phyloP scores from a whole-genome alignment of 2,797 vertebrate species.

The Hylomyscus alleni region DNA sequence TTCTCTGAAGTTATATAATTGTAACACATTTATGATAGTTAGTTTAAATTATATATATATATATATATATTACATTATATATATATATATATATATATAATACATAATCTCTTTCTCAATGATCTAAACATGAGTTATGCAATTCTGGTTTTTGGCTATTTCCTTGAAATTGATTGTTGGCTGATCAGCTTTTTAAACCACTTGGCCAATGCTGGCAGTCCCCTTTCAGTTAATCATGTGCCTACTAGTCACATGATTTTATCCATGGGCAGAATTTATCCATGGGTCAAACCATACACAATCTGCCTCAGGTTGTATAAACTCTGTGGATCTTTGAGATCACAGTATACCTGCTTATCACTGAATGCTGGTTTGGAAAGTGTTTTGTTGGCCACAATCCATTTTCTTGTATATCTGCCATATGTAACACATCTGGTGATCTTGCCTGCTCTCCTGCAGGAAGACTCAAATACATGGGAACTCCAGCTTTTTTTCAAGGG shows the following conservation, averaged over 20 bases:
- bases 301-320: background rate
- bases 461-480: background rate
- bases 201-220: background rate
- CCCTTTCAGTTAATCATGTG: background rate
- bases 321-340: slow-evolving; percentile 17
- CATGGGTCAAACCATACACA: background rate
- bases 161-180: slow-evolving; percentile 13
- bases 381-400: background rate
- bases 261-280: background rate
- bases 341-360: background rate
- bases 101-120: background rate
- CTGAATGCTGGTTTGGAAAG: background rate
- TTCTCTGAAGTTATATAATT: slow-evolving; percentile 41
- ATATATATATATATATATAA: background rate
- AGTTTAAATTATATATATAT: too few relatives aligned
- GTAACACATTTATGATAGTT: background rate
- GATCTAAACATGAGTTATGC: slow-evolving; percentile 15
- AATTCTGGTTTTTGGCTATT: slow-evolving; percentile 18
- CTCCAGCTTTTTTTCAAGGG: background rate
- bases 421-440: background rate
- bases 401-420: background rate
- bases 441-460: background rate
- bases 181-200: slow-evolving; percentile 10
- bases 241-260: background rate
- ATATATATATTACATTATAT: too few relatives aligned